Percentiles rank a stretch among this genome's conserved stretches.
Evolutionary conservation across 2,797 vertebrate genomes (phyloP).

Genomic region (Paramormyrops hopkinsi): DNA sequence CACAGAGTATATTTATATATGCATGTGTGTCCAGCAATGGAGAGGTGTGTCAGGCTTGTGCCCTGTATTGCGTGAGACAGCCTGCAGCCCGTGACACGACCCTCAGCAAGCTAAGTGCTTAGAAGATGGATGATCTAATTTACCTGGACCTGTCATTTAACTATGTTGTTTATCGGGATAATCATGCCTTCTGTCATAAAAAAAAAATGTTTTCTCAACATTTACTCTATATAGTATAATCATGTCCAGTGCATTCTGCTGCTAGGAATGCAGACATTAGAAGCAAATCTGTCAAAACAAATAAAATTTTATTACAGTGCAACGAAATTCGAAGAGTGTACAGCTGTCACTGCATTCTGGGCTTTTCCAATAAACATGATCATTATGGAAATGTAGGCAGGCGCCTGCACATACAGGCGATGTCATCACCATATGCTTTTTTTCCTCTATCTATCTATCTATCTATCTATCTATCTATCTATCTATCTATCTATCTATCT

Average conservation of each 20-base stretch:
- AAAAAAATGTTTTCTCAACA: neutral
- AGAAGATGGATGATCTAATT: neutral
- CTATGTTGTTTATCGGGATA: neutral
- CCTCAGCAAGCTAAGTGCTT: neutral
- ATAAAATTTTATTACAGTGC: constrained; percentile 6
- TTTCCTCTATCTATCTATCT: neutral
- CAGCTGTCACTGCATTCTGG: neutral
- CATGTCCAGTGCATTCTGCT: neutral
- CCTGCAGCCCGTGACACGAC: neutral
- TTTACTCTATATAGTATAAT: neutral
- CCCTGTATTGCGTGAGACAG: neutral
- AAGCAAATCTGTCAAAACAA: constrained; percentile 5
- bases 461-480: neutral
- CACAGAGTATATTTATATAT: neutral
- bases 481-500: neutral
- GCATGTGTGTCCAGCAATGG: neutral
- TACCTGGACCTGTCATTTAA: neutral
- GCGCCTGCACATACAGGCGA: neutral
- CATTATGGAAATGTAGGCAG: neutral
- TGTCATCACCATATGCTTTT: constrained; percentile 1
- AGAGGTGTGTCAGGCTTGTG: neutral
- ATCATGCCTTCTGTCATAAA: neutral
- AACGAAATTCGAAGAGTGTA: neutral
- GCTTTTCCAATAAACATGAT: constrained; percentile 7
- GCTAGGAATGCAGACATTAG: neutral